Percentiles rank a stretch among this genome's conserved stretches.
Evolutionary conservation across 2,797 vertebrate species (phyloP).

Genomic region (Echiichthys vipera): DNA sequence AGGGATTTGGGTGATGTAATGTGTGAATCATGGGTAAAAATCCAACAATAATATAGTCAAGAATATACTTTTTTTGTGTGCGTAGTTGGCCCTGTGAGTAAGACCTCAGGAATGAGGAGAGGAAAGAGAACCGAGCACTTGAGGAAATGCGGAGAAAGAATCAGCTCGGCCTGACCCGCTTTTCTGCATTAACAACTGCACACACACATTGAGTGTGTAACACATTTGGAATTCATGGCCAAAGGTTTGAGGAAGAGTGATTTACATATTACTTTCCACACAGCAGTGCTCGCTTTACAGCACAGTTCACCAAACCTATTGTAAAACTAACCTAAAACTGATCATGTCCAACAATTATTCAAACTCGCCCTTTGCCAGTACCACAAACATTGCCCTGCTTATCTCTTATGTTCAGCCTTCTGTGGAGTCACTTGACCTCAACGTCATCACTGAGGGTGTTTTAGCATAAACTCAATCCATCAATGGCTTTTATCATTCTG

Average conservation of each 20-base stretch:
- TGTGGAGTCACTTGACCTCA: slow-evolving; percentile 37
- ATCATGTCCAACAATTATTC: slow-evolving; percentile 56
- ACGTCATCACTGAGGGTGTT: slow-evolving; percentile 17
- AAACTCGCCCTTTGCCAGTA: slow-evolving; percentile 31
- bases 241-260: slow-evolving; percentile 41
- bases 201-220: slow-evolving; percentile 7
- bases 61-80: neutral
- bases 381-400: slow-evolving; percentile 18
- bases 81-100: slow-evolving; percentile 1
- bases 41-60: slow-evolving; percentile 14
- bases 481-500: slow-evolving; percentile 15
- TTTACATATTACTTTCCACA: slow-evolving; percentile 42
- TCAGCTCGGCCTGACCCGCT: slow-evolving; percentile 28
- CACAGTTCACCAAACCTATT: slow-evolving; percentile 46
- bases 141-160: slow-evolving; percentile 28
- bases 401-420: slow-evolving; percentile 40
- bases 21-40: slow-evolving; percentile 17
- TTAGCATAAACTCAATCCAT: slow-evolving; percentile 24
- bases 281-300: slow-evolving; percentile 43
- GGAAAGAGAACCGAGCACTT: slow-evolving; percentile 5
- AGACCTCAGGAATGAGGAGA: slow-evolving; percentile 24
- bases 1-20: slow-evolving; percentile 11
- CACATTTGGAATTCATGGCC: slow-evolving; percentile 52
- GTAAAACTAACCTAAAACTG: slow-evolving; percentile 57
- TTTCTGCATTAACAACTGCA: slow-evolving; percentile 42